phyloP scores from a whole-genome alignment of 2,888 invertebrate species.

The Crossocerus cetratus region DNA sequence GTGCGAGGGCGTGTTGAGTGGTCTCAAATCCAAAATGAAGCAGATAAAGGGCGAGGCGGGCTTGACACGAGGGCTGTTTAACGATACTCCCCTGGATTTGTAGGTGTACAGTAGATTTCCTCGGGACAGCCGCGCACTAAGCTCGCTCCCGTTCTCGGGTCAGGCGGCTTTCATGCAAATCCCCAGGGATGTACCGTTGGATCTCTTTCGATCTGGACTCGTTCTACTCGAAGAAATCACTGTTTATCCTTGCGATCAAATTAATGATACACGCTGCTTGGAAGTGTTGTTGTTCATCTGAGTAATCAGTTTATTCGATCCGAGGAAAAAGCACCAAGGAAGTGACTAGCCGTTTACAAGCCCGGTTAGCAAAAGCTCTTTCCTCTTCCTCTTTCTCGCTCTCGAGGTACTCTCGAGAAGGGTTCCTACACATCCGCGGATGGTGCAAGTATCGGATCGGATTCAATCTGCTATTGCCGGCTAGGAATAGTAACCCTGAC shows the following conservation, averaged over 20 bases:
- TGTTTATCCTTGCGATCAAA: too few relatives aligned
- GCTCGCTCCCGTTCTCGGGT: background rate
- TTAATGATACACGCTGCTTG: too few relatives aligned
- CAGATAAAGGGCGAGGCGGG: constrained; percentile 29
- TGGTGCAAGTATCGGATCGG: constrained; percentile 13
- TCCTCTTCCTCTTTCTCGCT: constrained; percentile 6
- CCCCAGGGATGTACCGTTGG: too few relatives aligned
- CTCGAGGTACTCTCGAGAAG: background rate
- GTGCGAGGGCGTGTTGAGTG: background rate
- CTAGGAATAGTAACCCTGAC: too few relatives aligned
- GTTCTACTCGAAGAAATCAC: too few relatives aligned
- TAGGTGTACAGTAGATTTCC: constrained; percentile 37
- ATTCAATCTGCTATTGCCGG: constrained; percentile 16
- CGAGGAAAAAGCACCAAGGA: background rate
- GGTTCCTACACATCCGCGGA: background rate
- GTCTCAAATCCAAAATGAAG: constrained; percentile 12
- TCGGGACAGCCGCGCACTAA: constrained; percentile 11
- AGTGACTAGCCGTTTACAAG: constrained; percentile 21
- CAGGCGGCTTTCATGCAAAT: too few relatives aligned
- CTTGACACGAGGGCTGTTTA: constrained; percentile 3
- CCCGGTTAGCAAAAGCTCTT: constrained; percentile 17
- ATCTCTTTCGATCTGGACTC: too few relatives aligned
- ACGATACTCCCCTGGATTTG: constrained; percentile 25
- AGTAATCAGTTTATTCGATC: constrained; percentile 20
- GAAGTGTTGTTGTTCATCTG: background rate